Evolutionary conservation across 2,113 vertebrate species (phyloP).

Genomic region (Odontesthes bonariensis): DNA sequence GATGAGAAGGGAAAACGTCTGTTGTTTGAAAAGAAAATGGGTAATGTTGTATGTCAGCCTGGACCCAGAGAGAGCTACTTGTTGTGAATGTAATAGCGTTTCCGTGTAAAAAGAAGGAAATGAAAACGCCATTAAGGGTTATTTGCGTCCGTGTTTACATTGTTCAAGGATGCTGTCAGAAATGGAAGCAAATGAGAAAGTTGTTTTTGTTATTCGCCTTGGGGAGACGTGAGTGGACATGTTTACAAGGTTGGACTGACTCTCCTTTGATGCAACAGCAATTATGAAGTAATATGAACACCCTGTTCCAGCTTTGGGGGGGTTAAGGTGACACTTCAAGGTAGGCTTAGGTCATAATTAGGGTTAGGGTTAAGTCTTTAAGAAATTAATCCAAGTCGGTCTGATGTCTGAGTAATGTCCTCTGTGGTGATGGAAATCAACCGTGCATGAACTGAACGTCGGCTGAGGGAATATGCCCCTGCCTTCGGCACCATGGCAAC

Average conservation of each 20-base stretch:
- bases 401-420: neutral
- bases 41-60: no score
- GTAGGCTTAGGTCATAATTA: no score
- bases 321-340: no score
- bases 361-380: neutral
- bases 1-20: no score
- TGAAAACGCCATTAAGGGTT: neutral
- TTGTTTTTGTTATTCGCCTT: neutral
- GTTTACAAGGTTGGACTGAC: no score
- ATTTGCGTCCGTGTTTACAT: no score
- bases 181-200: neutral
- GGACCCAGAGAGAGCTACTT: neutral
- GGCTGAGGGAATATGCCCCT: neutral
- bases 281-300: no score
- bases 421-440: neutral
- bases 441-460: no score
- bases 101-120: slow-evolving; percentile 1
- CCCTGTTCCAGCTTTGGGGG: no score
- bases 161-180: neutral
- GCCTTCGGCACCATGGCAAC: slow-evolving; percentile 35
- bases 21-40: no score
- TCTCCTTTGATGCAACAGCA: no score
- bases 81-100: neutral
- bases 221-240: neutral
- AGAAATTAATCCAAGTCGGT: neutral